A percentile compares a stretch with the other conserved stretches of the same genome.
Conservation (phyloP, 2,888 invertebrate species). For the Cactoblastis cactorum region DNA sequence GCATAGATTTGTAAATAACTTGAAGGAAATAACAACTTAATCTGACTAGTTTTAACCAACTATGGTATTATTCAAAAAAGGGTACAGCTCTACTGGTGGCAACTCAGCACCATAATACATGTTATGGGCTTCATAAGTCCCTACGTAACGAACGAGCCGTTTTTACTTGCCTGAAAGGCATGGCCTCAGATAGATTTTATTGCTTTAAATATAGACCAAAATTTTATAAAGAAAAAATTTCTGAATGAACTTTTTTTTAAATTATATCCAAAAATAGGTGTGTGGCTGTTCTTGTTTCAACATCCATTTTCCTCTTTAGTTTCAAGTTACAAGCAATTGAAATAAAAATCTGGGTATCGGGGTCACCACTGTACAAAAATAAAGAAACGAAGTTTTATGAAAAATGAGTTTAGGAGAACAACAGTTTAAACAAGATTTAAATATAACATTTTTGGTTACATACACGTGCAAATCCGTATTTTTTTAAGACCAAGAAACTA, state of each 20-base stretch:
- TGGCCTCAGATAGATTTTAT: too few species aligned
- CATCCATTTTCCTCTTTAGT: background rate
- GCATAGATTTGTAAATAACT: too few species aligned
- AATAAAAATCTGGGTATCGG: background rate
- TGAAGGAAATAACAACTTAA: background rate
- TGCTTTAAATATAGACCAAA: too few species aligned
- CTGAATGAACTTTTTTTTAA: background rate
- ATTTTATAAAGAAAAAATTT: background rate
- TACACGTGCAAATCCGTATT: too few species aligned
- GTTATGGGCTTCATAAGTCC: conserved; percentile 4
- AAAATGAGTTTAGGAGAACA: too few species aligned
- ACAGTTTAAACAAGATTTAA: too few species aligned
- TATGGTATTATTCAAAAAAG: background rate
- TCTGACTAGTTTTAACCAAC: background rate
- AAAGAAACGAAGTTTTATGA: too few species aligned
- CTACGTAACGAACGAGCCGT: background rate
- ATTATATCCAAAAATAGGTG: too few species aligned
- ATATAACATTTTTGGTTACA: too few species aligned
- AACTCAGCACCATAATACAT: conserved; percentile 6
- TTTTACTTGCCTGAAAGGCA: conserved; percentile 3
- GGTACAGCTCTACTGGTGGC: background rate
- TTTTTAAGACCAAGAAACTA: too few species aligned
- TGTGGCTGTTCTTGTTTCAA: too few species aligned
- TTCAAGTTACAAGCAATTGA: background rate
- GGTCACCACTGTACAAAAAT: background rate